Base-by-base conservation (phyloP, 2,113 vertebrate genomes). In the Melozone crissalis region DNA sequence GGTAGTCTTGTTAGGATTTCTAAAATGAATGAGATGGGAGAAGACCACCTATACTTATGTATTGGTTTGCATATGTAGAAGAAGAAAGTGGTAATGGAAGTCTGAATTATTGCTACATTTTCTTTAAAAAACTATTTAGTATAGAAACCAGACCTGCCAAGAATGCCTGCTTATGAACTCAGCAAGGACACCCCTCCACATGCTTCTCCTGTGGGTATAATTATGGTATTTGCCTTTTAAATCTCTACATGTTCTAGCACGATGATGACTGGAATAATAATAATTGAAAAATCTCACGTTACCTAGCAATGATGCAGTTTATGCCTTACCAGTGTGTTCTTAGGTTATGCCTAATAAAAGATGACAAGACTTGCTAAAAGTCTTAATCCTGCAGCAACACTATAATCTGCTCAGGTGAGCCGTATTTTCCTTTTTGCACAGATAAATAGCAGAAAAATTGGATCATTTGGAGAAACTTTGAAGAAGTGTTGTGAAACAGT, bases 171-270 rank as follows among this genome's bases (percentile, higher is more conserved):
- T 73, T 61, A 14, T 68, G 86, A 89, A 78, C 73, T 52, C 86
- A 81, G 83, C 66, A 91, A 95, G 90, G 81, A 67, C 81, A 93
- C 44, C 54, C 69, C 37, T 92, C 15, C 81, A 51, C 49, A 37
- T 2, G 2, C 28, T 66, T 47, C 69, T 94, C 80, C 69, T 81
- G 61, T 87, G 88, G 76, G 73, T 75, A 66, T 89, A 93, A 95
- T 96, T 90, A 92, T 44, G 10, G 73, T 61, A 76, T 96, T 96
- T 95, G 86, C 51, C 79, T 94, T 93, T 85, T 91, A 95, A 95
- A 93, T 85, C 82, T 84, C 73, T 69, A 51, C 90, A n/a, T 54
- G 93, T 94, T 96, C 54, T 68, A 89, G 76, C 95, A 89, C 0
- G 54, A 57, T 65, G 85, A 89, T 86, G 79, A 90, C 72, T 89